Evolutionary conservation across 1,140 invertebrate genomes (phyloP), one percentile per base, ranked within the genome.

Genomic region (Cardiocondyla obscurior): DNA sequence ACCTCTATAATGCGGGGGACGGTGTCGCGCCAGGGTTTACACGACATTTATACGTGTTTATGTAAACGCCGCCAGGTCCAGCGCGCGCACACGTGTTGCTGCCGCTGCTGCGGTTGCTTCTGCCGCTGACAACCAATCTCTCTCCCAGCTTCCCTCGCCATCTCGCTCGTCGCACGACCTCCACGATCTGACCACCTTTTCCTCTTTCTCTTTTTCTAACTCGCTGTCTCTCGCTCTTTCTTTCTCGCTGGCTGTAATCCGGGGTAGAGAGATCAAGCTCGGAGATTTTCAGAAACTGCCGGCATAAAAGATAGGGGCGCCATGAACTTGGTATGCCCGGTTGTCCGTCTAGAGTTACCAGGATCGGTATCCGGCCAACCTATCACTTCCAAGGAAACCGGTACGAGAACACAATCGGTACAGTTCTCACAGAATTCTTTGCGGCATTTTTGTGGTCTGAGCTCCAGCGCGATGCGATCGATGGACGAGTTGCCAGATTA

Each of bases 221-320:
- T 16, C 14, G 8, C 42, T 10, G 0, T 64, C 58, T 64, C 72
- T 55, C n/a, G 79, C 44, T 51, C 46, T 14, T 5, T 69, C 65
- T 8, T 8, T 22, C 28, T 16, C 30, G 28, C n/a, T 5, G n/a
- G 28, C 19, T 46, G 16, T 49, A 51, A 69, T 69, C 53, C 19
- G 76, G 65, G 55, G 65, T 73, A 81, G 87, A 30, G 28, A 93
- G 93, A 93, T 94, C 90, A 91, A 90, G 89, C 88, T 88, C 69
- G 46, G 77, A 93, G 93, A 92, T 93, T 92, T 92, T 92, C 87
- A 65, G 88, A 88, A 91, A 91, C 91, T 85, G 86, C 84, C 70
- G 79, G 87, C 84, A 90, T 93, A 92, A 93, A 93, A 91, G 90
- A 93, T 92, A 90, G 90, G 91, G 92, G 92, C 92, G 93, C 90